Evolutionary conservation across 1,140 invertebrate genomes (phyloP), one percentile per base, ranked within the genome.

Genomic region (Fopius arisanus): DNA sequence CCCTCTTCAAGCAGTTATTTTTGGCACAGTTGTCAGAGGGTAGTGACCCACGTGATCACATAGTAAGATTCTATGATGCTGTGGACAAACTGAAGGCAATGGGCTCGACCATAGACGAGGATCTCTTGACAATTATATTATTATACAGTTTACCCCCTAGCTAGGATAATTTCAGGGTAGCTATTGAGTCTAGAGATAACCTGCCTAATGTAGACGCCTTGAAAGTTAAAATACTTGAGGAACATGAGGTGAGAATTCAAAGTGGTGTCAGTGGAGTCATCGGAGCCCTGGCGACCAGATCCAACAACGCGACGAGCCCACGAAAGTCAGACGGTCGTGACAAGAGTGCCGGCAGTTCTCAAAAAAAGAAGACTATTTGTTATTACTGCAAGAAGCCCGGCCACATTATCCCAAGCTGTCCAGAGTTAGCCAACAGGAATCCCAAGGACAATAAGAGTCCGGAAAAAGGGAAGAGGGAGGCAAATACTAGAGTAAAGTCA

Each of bases 161-260:
- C 63, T 81, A 77, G 54, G 79, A 80, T 43, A 74, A 76, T 12
- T 81, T 82, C 66, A 40, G 78, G 48, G 70, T 72, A 59, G 81
- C 78, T 5, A 78, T 82, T 0, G 75, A 80, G 68, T 75, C 76
- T 10, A 72, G 79, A 62, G 79, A 82, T 43, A 74, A 77, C 6
- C 68, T 81, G 19, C 78, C 77, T 23, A 43, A 62, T 4, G 51
- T 74, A 0, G 79, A 81, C 66, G 59, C 23, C 7, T 51, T 81
- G 12, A 75, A 75, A 29, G 70, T 79, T 3, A 79, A 80, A 70
- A 74, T 81, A 12, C 14, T 77, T 10, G 41, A 43, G 41, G 41
- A 10, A 43, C 41, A 43, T 43, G 41, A 43, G 41, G 41, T 43
- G 10, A 43, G 41, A 43, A 3, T 43, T 10, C 41, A 14, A 16